Evolutionary conservation across 2,797 vertebrate species (phyloP).

Genomic region (Onychomys torridus): DNA sequence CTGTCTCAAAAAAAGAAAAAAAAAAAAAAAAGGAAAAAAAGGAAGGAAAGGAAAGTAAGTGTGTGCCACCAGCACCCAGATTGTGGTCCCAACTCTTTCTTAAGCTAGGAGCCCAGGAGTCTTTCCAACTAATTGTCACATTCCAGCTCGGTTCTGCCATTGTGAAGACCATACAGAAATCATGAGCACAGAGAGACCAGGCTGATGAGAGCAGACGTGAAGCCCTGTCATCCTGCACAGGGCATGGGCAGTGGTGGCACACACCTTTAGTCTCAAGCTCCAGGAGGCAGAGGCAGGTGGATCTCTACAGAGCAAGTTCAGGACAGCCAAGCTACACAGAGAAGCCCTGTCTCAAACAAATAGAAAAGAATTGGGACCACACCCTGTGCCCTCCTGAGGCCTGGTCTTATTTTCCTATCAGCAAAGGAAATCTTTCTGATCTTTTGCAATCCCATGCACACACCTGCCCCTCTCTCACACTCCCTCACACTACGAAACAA

Average conservation of each 20-base stretch:
- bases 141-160: not conserved
- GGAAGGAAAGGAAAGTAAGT: not conserved
- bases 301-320: not conserved
- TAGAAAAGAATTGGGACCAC: not conserved
- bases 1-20: not conserved
- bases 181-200: not conserved
- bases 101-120: not conserved
- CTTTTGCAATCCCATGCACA: not conserved
- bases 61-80: not conserved
- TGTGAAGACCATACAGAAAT: not conserved
- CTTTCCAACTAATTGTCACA: not conserved
- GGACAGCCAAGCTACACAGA: not conserved
- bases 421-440: not conserved
- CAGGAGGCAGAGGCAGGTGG: not conserved
- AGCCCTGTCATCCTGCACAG: not conserved
- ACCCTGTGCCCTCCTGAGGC: not conserved
- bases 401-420: not conserved
- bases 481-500: constrained; percentile 12
- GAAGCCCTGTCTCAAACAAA: not conserved
- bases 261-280: too few species aligned
- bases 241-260: not conserved
- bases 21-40: too few species aligned
- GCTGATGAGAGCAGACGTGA: not conserved
- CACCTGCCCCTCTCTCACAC: not conserved
- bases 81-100: not conserved